Evolutionary conservation across 64 coral and sea anemone species (phyloP).

Genomic region (Pachyseris speciosa): DNA sequence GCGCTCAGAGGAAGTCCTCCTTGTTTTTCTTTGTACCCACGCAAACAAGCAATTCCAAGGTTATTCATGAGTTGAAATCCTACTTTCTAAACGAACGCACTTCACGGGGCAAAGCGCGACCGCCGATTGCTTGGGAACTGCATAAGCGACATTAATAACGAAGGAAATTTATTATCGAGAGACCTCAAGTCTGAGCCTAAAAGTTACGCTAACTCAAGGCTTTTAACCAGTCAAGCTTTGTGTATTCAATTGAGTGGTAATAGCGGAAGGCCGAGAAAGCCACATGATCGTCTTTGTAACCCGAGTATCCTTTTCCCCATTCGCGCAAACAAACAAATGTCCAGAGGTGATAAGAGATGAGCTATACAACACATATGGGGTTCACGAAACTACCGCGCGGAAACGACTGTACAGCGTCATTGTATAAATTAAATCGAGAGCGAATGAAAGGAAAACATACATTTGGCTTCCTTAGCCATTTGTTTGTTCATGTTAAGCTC

Average conservation of each 20-base stretch:
- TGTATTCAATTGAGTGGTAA: conserved; percentile 94
- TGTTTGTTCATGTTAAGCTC: conserved; percentile 18
- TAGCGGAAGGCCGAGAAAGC: conserved; percentile 91
- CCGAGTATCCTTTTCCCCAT: conserved; percentile 95
- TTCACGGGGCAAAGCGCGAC: background rate
- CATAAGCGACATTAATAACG: background rate
- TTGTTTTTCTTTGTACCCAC: background rate
- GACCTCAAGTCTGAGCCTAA: conserved; percentile 40
- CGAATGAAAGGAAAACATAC: background rate
- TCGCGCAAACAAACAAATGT: conserved; percentile 93
- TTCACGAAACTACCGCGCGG: conserved; percentile 26
- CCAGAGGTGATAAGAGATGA: conserved; percentile 83
- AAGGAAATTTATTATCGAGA: conserved; percentile 11
- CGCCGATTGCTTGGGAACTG: background rate
- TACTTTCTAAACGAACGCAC: background rate
- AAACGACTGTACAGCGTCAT: background rate
- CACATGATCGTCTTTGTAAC: conserved; percentile 97
- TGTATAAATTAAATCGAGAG: conserved; percentile 11
- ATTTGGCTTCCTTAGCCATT: background rate
- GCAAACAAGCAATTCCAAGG: background rate
- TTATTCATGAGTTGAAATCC: no score
- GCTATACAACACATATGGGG: conserved; percentile 14
- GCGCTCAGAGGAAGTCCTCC: background rate
- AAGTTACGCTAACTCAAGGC: conserved; percentile 64
- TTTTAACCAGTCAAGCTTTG: conserved; percentile 93